Evolutionary conservation across 2,797 vertebrate species (phyloP).

Genomic region (Rhynchotus rufescens): DNA sequence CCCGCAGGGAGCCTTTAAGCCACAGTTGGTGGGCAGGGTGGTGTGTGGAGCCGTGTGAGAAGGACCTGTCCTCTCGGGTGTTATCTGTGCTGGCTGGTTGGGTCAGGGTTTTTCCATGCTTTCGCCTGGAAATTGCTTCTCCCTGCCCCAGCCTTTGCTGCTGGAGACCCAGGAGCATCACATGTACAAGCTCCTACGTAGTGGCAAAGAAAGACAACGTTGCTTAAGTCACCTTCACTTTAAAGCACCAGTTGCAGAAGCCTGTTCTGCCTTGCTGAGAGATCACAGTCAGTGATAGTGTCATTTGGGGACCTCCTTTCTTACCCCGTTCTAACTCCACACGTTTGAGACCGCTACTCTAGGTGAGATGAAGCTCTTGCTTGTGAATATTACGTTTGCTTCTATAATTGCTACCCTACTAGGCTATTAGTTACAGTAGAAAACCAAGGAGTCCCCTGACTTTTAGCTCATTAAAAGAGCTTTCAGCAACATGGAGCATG

Average conservation of each 20-base stretch:
- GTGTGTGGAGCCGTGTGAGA: background rate
- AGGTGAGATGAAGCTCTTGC: background rate
- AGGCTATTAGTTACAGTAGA: background rate
- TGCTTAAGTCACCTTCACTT: background rate
- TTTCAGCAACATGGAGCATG: background rate
- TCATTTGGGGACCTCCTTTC: background rate
- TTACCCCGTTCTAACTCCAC: background rate
- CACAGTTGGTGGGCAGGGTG: background rate
- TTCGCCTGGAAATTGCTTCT: background rate
- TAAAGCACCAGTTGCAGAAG: background rate
- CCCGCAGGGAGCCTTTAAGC: background rate
- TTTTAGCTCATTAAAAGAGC: constrained; percentile 7
- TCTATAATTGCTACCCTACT: background rate
- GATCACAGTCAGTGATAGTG: background rate
- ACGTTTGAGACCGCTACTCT: background rate
- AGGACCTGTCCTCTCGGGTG: background rate
- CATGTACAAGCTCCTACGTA: background rate
- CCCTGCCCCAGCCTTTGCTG: background rate
- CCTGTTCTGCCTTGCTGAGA: background rate
- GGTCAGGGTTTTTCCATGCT: background rate
- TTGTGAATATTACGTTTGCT: background rate
- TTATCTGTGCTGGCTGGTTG: background rate
- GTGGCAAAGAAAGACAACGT: background rate
- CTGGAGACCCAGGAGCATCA: background rate
- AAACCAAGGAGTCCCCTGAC: background rate